phyloP scores from a whole-genome alignment of 2,888 invertebrate genomes.

The Lacanobia wlatinum region DNA sequence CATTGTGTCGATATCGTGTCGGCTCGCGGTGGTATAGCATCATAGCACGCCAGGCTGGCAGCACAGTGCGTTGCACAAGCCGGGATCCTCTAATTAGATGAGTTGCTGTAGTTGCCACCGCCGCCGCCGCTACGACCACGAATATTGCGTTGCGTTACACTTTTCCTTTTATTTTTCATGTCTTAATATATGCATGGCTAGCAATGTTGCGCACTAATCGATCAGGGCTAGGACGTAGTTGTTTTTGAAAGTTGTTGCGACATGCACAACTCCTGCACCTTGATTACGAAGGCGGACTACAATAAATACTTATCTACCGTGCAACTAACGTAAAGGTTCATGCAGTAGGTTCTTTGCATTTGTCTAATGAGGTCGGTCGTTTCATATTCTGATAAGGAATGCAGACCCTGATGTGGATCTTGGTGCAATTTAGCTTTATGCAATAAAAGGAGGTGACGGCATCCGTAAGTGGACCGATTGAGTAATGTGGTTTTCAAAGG shows the following conservation, averaged over 20 bases:
- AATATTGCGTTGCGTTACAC: conserved; percentile 72
- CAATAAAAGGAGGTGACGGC: conserved; percentile 39
- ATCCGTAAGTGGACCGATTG: conserved; percentile 41
- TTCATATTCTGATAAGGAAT: conserved; percentile 54
- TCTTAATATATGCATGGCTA: conserved; percentile 57
- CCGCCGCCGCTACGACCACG: conserved; percentile 65
- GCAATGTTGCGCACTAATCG: conserved; percentile 63
- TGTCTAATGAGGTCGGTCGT: conserved; percentile 47
- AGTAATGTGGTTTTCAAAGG: conserved; percentile 47
- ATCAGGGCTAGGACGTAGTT: conserved; percentile 53
- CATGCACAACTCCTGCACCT: conserved; percentile 36
- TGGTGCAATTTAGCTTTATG: conserved; percentile 39
- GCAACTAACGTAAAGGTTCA: conserved; percentile 24
- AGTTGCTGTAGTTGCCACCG: conserved; percentile 74
- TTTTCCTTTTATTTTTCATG: conserved; percentile 67
- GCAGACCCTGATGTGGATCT: conserved; percentile 35
- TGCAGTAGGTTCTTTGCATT: conserved; percentile 34
- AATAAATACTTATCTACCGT: conserved; percentile 44
- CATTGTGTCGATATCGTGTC: conserved; percentile 51
- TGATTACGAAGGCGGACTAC: conserved; percentile 40
- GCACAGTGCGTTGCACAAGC: conserved; percentile 68
- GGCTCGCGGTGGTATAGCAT: conserved; percentile 33
- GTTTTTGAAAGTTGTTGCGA: conserved; percentile 61
- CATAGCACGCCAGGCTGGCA: conserved; percentile 62
- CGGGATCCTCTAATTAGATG: conserved; percentile 81